Percentiles rank a stretch among this genome's conserved stretches.
These are phyloP conservation scores for Symphodus melops DNA, from an alignment of 2,113 vertebrate species.

Conservation along the genomic window DNA sequence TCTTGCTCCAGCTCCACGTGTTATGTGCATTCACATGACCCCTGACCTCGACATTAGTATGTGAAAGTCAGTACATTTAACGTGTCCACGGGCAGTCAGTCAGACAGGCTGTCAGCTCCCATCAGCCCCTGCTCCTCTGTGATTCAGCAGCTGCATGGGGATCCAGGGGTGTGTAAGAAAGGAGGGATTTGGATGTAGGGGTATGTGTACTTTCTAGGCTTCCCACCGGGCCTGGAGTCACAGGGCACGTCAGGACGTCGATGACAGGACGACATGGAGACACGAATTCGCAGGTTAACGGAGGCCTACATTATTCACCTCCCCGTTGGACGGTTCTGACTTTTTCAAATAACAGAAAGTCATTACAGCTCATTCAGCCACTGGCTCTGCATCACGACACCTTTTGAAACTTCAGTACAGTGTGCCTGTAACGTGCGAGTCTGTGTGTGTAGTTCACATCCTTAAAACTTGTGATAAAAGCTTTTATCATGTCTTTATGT, in stretches of 20 bases:
- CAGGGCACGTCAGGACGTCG: neutral
- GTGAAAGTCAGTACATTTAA: constrained; percentile 56
- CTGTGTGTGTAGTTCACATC: too few relatives aligned
- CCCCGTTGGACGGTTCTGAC: constrained; percentile 41
- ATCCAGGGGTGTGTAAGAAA: constrained; percentile 27
- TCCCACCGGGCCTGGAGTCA: constrained; percentile 10
- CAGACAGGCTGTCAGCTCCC: constrained; percentile 65
- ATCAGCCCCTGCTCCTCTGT: constrained; percentile 62
- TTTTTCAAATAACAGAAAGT: constrained; percentile 44
- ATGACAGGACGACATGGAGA: constrained; percentile 17
- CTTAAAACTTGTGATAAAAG: constrained; percentile 40
- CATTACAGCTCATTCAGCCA: constrained; percentile 7
- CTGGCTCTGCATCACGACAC: constrained; percentile 17
- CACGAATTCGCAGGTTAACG: constrained; percentile 43
- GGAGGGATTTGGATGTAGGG: constrained; percentile 9
- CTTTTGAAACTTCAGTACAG: constrained; percentile 33
- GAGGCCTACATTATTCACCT: constrained; percentile 45
- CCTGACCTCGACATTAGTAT: constrained; percentile 55
- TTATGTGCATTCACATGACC: constrained; percentile 36
- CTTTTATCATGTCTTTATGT: constrained; percentile 3
- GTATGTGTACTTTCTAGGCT: neutral
- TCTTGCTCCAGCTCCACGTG: neutral
- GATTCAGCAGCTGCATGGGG: constrained; percentile 65
- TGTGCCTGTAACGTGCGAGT: neutral
- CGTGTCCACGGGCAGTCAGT: constrained; percentile 48